Percentiles rank a stretch among this genome's conserved stretches.
phyloP scores from a whole-genome alignment of 2,888 invertebrate genomes.

The Morinoia aosen region DNA sequence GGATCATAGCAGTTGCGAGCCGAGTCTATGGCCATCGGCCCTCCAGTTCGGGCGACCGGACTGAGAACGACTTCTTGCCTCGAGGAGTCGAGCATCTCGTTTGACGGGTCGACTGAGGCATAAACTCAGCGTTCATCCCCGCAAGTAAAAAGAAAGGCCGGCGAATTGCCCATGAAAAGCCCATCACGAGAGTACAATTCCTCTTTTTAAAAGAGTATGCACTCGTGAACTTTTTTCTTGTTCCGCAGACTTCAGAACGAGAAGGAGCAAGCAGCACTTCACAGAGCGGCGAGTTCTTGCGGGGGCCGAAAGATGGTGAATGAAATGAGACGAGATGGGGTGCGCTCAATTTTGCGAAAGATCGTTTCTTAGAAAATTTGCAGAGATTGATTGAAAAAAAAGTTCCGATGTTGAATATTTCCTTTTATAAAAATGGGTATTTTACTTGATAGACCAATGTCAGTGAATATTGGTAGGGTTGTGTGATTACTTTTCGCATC shows the following conservation, averaged over 20 bases:
- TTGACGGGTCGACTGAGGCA: not conserved
- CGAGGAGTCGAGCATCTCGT: not conserved
- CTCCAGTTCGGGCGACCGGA: not conserved
- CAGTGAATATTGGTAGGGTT: too few species aligned
- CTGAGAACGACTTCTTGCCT: not conserved
- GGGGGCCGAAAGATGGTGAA: not conserved
- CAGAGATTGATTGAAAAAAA: too few species aligned
- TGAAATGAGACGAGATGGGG: not conserved
- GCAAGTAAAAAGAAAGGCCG: not conserved
- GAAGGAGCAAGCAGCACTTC: not conserved
- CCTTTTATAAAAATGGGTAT: too few species aligned
- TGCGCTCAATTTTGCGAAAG: not conserved
- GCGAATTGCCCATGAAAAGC: conserved; percentile 6
- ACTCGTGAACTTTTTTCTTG: not conserved
- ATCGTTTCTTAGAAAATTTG: not conserved
- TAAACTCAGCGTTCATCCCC: conserved; percentile 20
- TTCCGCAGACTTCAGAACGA: not conserved
- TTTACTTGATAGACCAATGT: too few species aligned
- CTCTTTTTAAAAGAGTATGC: not conserved
- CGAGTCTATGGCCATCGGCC: not conserved
- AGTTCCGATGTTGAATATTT: too few species aligned
- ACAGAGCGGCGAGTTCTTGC: not conserved
- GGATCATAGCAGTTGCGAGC: not conserved
- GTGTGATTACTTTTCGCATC: too few species aligned
- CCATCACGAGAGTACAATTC: conserved; percentile 26